phyloP scores from a whole-genome alignment of 2,113 vertebrate species.

The Colaptes auratus region DNA sequence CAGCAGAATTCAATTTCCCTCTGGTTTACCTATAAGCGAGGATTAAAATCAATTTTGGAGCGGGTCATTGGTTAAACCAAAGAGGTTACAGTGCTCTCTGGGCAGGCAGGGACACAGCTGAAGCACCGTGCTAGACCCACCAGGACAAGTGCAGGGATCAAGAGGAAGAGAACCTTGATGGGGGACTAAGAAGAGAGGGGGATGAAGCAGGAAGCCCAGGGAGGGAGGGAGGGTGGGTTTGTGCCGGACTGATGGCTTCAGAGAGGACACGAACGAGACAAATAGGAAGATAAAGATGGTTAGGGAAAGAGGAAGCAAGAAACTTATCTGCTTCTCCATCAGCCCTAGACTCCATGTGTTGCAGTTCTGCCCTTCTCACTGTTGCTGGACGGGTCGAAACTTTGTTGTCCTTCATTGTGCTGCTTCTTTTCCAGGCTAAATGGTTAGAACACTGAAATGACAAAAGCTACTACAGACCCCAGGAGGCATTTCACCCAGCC shows the following conservation, averaged over 20 bases:
- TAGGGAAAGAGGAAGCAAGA: neutral
- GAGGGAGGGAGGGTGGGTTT: neutral
- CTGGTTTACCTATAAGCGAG: neutral
- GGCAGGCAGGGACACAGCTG: neutral
- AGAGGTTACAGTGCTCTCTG: neutral
- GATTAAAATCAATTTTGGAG: neutral
- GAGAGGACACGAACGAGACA: fast-evolving
- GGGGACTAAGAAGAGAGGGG: neutral
- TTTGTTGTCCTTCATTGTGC: neutral
- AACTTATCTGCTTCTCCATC: neutral
- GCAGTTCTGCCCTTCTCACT: neutral
- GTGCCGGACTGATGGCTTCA: neutral
- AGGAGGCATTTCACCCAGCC: neutral
- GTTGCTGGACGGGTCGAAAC: neutral
- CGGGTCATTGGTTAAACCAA: neutral
- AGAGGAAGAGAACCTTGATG: neutral
- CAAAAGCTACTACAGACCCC: neutral
- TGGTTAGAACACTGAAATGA: neutral
- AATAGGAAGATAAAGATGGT: neutral
- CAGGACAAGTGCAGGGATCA: fast-evolving
- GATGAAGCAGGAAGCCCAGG: neutral
- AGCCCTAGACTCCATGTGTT: neutral
- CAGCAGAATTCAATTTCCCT: neutral
- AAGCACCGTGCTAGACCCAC: neutral
- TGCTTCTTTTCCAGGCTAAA: neutral